Evolutionary conservation across 2,888 invertebrate genomes (phyloP), one percentile per base, ranked within the genome.

Genomic region (Choreutis nemorana): DNA sequence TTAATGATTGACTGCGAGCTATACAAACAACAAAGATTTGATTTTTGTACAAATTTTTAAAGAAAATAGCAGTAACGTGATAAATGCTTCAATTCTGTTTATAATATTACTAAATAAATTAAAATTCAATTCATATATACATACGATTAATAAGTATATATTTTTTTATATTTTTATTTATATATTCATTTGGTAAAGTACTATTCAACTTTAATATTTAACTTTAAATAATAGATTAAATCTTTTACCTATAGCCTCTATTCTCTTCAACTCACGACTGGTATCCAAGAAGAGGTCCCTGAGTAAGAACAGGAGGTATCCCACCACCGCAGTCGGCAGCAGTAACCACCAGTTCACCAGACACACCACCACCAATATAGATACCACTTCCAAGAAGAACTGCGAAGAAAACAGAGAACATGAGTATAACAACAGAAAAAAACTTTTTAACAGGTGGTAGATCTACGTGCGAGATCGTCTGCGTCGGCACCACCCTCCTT

Each of bases 1-100:
- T 87, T 48, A 93, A 89, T 0, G 94, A 89, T 8, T 94, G 94
- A 45, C 92, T 92, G 29, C 92, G 84, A 16, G 90, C 92, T 91
- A 55, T 1, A 23, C 68, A 66, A 44, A 81, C 66, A 11, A 82
- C 70, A n/a, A n/a, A n/a, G n/a, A n/a, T n/a, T n/a, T n/a, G n/a
- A n/a, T n/a, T n/a, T n/a, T n/a, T n/a, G n/a, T n/a, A n/a, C 63
- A n/a, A n/a, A n/a, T n/a, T n/a, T n/a, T n/a, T n/a, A n/a, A n/a
- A n/a, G n/a, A n/a, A n/a, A n/a, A n/a, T n/a, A n/a, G n/a, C n/a
- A n/a, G n/a, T n/a, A n/a, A n/a, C n/a, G n/a, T n/a, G n/a, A n/a
- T n/a, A n/a, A n/a, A n/a, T n/a, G n/a, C n/a, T n/a, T n/a, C n/a
- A n/a, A n/a, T n/a, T n/a, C n/a, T n/a, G n/a, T n/a, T n/a, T n/a